Percentiles rank a stretch among this genome's conserved stretches.
Evolutionary conservation across 2,113 vertebrate species (phyloP).

Genomic region (Oenanthe melanoleuca): DNA sequence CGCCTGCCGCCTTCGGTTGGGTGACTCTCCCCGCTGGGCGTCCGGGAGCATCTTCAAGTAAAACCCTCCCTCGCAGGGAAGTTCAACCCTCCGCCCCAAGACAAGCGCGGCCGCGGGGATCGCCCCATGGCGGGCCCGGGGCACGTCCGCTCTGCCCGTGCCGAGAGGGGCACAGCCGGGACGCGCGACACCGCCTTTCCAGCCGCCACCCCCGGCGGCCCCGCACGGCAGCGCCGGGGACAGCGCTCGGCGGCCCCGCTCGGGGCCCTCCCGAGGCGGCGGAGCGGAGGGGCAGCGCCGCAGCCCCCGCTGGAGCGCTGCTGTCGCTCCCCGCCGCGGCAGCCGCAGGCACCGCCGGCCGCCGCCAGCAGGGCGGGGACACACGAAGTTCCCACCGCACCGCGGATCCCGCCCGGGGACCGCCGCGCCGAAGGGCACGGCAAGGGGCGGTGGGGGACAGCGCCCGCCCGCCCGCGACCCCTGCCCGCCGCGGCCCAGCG

Average conservation of each 20-base stretch:
- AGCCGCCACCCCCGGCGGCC: neutral
- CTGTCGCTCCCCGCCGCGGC: too few relatives aligned
- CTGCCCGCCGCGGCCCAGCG: too few relatives aligned
- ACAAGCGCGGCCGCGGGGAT: neutral
- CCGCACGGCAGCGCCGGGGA: neutral
- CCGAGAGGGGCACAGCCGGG: neutral
- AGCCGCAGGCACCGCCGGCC: too few relatives aligned
- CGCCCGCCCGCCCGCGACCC: too few relatives aligned
- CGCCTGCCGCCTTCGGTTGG: neutral
- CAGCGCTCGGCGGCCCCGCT: neutral
- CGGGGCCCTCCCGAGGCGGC: neutral
- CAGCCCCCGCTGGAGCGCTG: neutral
- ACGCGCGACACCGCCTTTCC: neutral
- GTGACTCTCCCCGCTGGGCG: neutral
- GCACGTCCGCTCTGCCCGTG: neutral
- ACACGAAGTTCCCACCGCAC: too few relatives aligned
- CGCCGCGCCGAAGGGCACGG: too few relatives aligned
- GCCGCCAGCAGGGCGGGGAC: too few relatives aligned
- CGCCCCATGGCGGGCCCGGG: neutral
- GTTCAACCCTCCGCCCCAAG: neutral
- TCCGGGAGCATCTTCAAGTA: accelerated
- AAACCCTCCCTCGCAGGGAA: accelerated
- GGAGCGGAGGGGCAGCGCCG: neutral
- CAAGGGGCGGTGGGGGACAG: too few relatives aligned
- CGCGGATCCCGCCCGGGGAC: too few relatives aligned